These are phyloP conservation scores for Ciconia nigra DNA, from an alignment of 2,797 vertebrate species.

Conservation along the genomic window DNA sequence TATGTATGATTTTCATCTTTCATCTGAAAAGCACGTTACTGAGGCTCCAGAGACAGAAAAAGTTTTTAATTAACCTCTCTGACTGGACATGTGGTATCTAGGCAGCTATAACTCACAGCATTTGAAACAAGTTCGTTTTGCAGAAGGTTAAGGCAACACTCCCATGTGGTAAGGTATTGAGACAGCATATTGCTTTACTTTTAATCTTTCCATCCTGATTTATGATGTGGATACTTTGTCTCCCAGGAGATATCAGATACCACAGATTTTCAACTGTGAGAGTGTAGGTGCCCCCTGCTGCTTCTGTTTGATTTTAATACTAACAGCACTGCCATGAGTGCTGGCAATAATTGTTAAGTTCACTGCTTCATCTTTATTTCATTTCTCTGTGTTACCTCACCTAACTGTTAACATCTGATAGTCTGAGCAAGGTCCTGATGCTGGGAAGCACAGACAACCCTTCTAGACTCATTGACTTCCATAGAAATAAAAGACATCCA, in stretches of 20 bases:
- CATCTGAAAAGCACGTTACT: not conserved
- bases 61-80: not conserved
- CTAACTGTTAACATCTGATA: not conserved
- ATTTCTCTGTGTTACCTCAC: not conserved
- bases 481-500: not conserved
- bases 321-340: not conserved
- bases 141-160: not conserved
- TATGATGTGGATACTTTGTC: not conserved
- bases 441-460: not conserved
- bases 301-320: not conserved
- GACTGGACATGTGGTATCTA: not conserved
- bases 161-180: not conserved
- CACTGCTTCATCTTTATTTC: not conserved
- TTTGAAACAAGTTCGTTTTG: not conserved
- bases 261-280: not conserved
- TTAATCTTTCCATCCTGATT: not conserved
- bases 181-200: not conserved
- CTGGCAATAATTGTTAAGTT: not conserved
- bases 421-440: not conserved
- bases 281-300: not conserved
- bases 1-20: not conserved
- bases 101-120: not conserved
- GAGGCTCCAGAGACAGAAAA: not conserved
- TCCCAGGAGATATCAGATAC: not conserved
- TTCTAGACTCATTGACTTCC: not conserved